phyloP scores from a whole-genome alignment of 2,113 vertebrate species.

The Periophthalmodon schlosseri region DNA sequence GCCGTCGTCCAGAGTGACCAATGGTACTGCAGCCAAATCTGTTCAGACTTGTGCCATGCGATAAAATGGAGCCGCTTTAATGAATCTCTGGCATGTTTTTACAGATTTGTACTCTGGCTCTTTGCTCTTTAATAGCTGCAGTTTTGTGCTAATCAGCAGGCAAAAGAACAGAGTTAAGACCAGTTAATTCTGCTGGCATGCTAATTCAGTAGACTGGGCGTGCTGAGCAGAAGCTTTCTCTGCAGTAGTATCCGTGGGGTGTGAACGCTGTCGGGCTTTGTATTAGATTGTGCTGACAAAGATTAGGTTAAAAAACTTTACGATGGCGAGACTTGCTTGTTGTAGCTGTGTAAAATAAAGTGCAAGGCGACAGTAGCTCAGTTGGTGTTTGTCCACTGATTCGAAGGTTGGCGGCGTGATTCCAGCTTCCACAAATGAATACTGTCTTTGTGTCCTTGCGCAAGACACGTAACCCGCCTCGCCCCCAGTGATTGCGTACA shows the following conservation, averaged over 20 bases:
- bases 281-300: slow-evolving; percentile 45
- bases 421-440: too few relatives aligned
- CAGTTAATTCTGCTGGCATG: slow-evolving; percentile 41
- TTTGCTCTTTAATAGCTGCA: slow-evolving; percentile 43
- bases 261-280: slow-evolving; percentile 12
- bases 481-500: too few relatives aligned
- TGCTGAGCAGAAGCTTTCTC: slow-evolving; percentile 54
- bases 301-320: slow-evolving; percentile 11
- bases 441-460: too few relatives aligned
- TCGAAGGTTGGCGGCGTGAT: too few relatives aligned
- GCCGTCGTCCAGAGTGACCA: slow-evolving; percentile 55
- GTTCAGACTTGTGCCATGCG: slow-evolving; percentile 50
- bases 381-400: too few relatives aligned
- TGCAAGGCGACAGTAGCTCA: background rate
- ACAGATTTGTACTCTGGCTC: slow-evolving; percentile 36
- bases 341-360: background rate
- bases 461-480: too few relatives aligned
- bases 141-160: slow-evolving; percentile 50
- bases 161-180: slow-evolving; percentile 46
- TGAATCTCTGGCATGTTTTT: slow-evolving; percentile 48
- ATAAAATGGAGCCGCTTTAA: slow-evolving; percentile 54
- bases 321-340: background rate
- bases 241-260: slow-evolving; percentile 38
- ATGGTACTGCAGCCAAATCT: slow-evolving; percentile 45
- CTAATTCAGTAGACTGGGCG: slow-evolving; percentile 45